A percentile compares a stretch with the other conserved stretches of the same genome.
phyloP scores from a whole-genome alignment of 2,888 invertebrate species.

The Calameuta filiformis region DNA sequence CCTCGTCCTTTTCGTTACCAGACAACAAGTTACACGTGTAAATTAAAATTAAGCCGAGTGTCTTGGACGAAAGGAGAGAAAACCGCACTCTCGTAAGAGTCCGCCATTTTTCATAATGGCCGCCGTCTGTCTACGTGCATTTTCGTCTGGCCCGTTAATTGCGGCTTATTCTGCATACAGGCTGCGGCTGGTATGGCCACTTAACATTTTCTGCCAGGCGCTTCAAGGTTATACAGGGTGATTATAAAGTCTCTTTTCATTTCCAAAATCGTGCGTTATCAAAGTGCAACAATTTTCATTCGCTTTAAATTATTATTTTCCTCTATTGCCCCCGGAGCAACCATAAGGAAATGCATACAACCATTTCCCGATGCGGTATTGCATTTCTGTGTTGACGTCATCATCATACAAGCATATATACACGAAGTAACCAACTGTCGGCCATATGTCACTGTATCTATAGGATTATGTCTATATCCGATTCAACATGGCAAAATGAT shows the following conservation, averaged over 20 bases:
- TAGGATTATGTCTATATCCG: not conserved
- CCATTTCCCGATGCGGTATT: not conserved
- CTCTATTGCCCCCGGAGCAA: not conserved
- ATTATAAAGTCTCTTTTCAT: not conserved
- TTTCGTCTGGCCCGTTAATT: slow-evolving; percentile 46
- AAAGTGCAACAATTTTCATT: not conserved
- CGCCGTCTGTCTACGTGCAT: slow-evolving; percentile 3
- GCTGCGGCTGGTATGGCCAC: slow-evolving; percentile 29
- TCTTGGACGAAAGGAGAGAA: not conserved
- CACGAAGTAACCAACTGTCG: not conserved
- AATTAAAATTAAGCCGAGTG: slow-evolving; percentile 35
- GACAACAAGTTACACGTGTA: slow-evolving; percentile 12
- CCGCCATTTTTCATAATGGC: not conserved
- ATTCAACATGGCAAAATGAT: not conserved
- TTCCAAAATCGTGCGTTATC: not conserved
- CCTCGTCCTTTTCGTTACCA: not conserved
- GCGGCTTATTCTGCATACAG: slow-evolving; percentile 35
- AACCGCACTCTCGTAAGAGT: not conserved
- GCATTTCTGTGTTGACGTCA: not conserved
- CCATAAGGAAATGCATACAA: not conserved
- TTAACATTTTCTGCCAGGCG: slow-evolving; percentile 41
- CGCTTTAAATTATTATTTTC: too few species aligned
- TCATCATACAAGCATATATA: not conserved
- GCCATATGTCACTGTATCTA: not conserved
- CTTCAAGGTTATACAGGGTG: slow-evolving; percentile 33